Base-by-base conservation (phyloP, 2,888 invertebrate species). In the Bembecia ichneumoniformis region DNA sequence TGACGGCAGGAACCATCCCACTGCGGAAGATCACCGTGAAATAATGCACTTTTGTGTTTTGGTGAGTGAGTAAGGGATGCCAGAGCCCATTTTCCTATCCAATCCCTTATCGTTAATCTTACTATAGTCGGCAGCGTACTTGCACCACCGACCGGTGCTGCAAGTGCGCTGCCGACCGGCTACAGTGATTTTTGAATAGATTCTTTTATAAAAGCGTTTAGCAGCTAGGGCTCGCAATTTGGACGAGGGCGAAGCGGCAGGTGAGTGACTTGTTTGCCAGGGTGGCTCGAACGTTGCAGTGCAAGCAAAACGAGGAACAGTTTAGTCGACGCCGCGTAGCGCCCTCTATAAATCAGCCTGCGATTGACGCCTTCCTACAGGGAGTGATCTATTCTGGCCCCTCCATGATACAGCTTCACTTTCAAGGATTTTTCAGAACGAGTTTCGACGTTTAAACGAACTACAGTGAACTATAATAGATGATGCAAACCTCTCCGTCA, bases 181-280 rank as follows among this genome's bases (percentile, higher is more conserved):
- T 79, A 81, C 79, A 76, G 71, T 70, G 66, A 82, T 80, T 86
- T 82, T 82, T 80, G 81, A 84, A 82, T 79, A 75, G 74, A 77
- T 82, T 80, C 81, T 81, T 80, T 82, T 86, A 81, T 80, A 79
- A 79, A 82, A 74, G 80, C 73, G 81, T 82, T 82, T 80, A 77
- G 74, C 70, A 70, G 73, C 75, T 71, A 70, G 73, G 74, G 76
- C 72, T 78, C 77, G 79, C 74, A 82, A 82, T 82, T 81, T 81
- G 78, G 76, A 82, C 81, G 79, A 82, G 80, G 75, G 70, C 72
- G 77, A 71, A 70, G 64, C 74, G 81, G 73, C 82, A 82, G 79
- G 81, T 83, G 84, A 87, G 82, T 87, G 86, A 87, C 83, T 84
- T 87, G 86, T 87, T 87, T 84, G 86, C 79, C 75, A 66, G 76